phyloP scores from a whole-genome alignment of 2,888 invertebrate genomes.

The Drosophila pseudotakahashii region DNA sequence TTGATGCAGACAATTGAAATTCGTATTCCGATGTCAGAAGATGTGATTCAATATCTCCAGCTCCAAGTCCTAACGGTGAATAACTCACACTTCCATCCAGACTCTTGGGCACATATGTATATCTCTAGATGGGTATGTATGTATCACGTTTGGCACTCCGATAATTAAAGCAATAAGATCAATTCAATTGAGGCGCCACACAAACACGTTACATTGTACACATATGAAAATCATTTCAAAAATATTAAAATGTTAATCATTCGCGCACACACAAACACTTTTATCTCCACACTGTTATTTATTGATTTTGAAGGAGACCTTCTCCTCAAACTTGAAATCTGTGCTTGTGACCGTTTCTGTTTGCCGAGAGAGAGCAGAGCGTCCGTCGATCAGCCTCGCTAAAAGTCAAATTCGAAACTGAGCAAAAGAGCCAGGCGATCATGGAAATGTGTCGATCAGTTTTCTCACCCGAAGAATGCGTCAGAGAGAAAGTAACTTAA shows the following conservation, averaged over 20 bases:
- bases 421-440: slow-evolving; percentile 6
- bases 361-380: slow-evolving; percentile 23
- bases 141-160: slow-evolving; percentile 10
- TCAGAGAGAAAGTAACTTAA: slow-evolving; percentile 1
- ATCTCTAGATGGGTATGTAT: neutral
- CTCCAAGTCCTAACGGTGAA: slow-evolving; percentile 9
- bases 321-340: slow-evolving; percentile 22
- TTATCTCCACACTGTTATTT: neutral
- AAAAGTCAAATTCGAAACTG: slow-evolving; percentile 6
- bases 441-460: slow-evolving; percentile 19
- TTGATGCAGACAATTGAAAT: neutral
- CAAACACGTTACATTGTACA: slow-evolving; percentile 6
- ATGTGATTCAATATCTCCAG: neutral
- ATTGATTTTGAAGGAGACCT: slow-evolving; percentile 16
- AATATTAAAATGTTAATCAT: slow-evolving; percentile 23
- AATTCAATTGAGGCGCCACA: slow-evolving; percentile 23
- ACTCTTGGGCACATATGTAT: neutral
- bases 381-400: neutral
- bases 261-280: slow-evolving; percentile 26
- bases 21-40: neutral
- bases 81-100: neutral
- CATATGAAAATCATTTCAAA: slow-evolving; percentile 16
- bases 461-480: slow-evolving; percentile 21
- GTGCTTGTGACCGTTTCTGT: slow-evolving; percentile 3
- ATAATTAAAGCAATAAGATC: slow-evolving; percentile 20